These are phyloP conservation scores for Eutrigla gurnardus DNA, from an alignment of 2,797 vertebrate genomes.

Conservation along the genomic window DNA sequence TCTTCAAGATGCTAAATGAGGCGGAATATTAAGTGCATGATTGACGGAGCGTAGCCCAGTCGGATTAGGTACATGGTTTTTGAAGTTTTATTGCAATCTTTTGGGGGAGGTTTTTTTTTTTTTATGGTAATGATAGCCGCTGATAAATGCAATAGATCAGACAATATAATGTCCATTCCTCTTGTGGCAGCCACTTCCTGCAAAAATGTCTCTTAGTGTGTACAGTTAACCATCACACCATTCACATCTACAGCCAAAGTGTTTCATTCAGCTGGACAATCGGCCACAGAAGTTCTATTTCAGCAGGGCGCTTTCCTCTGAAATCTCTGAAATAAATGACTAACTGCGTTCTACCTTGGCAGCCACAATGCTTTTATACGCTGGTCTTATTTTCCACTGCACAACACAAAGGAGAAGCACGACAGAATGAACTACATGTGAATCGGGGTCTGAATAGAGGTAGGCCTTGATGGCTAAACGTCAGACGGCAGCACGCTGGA, in stretches of 20 bases:
- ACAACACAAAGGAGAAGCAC: slow-evolving; percentile 30
- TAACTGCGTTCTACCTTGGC: slow-evolving; percentile 14
- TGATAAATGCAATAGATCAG: slow-evolving; percentile 31
- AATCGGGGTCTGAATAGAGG: slow-evolving; percentile 40
- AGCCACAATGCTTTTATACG: slow-evolving; percentile 15
- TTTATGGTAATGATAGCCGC: slow-evolving; percentile 10
- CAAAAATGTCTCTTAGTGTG: slow-evolving; percentile 1
- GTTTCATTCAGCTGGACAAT: slow-evolving; percentile 26
- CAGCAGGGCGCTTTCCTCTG: slow-evolving; percentile 23
- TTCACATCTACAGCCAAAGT: slow-evolving; percentile 29
- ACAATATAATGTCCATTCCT: slow-evolving; percentile 16
- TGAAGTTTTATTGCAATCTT: slow-evolving; percentile 54
- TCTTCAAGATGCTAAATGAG: slow-evolving; percentile 80
- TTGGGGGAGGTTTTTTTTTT: slow-evolving; percentile 13
- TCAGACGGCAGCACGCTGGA: slow-evolving; percentile 62
- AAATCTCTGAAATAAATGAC: slow-evolving; percentile 33
- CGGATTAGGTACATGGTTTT: slow-evolving; percentile 47
- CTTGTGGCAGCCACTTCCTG: slow-evolving; percentile 24
- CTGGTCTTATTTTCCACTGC: slow-evolving; percentile 12
- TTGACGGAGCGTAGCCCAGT: slow-evolving; percentile 63
- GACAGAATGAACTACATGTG: slow-evolving; percentile 16
- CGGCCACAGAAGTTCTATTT: slow-evolving; percentile 33
- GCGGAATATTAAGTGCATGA: slow-evolving; percentile 77
- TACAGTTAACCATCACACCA: too few species aligned
- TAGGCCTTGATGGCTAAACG: slow-evolving; percentile 54